A percentile compares a stretch with the other conserved stretches of the same genome.
Conservation (phyloP, 2,113 vertebrate species). For the Hiodon tergisus region DNA sequence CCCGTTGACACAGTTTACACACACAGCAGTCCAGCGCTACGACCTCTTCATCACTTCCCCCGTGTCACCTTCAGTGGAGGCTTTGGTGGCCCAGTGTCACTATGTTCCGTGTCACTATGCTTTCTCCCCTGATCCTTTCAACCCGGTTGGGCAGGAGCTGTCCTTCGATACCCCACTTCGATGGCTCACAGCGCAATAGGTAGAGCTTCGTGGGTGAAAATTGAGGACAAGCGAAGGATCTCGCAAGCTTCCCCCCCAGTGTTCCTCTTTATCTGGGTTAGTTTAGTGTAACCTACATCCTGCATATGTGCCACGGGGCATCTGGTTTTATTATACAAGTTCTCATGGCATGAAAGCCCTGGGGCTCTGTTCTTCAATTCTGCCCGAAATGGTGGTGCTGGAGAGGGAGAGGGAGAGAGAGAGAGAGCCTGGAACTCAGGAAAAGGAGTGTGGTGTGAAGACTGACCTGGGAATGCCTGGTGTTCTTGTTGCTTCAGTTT, state of each 20-base stretch:
- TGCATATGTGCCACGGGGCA: not conserved
- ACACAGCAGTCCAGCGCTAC: not conserved
- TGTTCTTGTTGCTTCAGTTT: too few species aligned
- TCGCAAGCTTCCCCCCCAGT: not conserved
- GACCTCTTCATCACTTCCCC: not conserved
- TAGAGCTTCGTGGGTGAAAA: slow-evolving; percentile 1
- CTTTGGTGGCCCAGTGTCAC: not conserved
- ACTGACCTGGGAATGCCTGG: too few species aligned
- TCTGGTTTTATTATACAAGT: not conserved
- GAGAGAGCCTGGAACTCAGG: too few species aligned
- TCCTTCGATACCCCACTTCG: not conserved
- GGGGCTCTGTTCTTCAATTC: not conserved
- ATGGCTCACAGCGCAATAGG: too few species aligned
- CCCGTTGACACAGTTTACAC: not conserved
- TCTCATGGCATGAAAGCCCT: not conserved
- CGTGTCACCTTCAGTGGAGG: not conserved
- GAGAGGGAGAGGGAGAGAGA: not conserved
- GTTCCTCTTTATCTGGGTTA: slow-evolving; percentile 18
- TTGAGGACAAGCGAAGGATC: slow-evolving; percentile 1
- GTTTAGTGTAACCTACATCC: slow-evolving; percentile 13
- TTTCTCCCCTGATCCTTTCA: not conserved
- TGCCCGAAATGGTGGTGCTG: not conserved
- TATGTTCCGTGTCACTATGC: not conserved
- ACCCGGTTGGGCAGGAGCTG: not conserved
- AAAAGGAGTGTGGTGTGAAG: too few species aligned